phyloP scores from a whole-genome alignment of 2,113 vertebrate species.

The Nothocercus nigrocapillus region DNA sequence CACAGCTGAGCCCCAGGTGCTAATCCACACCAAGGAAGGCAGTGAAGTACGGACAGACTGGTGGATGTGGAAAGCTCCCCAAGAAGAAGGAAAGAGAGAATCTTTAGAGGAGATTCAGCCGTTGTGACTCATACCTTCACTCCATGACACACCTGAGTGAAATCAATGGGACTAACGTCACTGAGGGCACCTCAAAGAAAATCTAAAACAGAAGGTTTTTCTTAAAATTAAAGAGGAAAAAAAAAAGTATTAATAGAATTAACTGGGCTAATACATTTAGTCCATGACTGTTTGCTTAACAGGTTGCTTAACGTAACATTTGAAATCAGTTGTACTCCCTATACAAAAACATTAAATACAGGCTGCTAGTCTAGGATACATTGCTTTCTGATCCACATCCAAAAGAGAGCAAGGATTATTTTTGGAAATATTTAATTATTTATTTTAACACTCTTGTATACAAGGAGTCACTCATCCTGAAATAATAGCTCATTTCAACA shows the following conservation, averaged over 20 bases:
- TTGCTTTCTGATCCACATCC: neutral
- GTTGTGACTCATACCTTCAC: neutral
- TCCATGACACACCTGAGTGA: neutral
- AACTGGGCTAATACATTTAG: neutral
- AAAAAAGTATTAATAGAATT: neutral
- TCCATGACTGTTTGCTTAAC: neutral
- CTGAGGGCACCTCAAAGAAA: neutral
- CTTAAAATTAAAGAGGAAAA: neutral
- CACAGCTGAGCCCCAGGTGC: rapidly evolving
- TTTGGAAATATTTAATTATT: constrained; percentile 35
- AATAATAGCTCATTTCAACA: neutral
- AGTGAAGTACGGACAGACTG: neutral
- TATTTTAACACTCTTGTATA: constrained; percentile 37
- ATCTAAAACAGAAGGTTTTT: neutral
- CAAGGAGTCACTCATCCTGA: neutral
- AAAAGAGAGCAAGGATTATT: constrained; percentile 18
- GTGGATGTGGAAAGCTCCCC: neutral
- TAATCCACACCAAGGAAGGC: neutral
- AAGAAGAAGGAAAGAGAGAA: neutral
- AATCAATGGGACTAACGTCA: neutral
- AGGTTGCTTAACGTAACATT: neutral
- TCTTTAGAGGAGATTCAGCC: neutral
- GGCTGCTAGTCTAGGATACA: neutral
- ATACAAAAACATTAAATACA: neutral
- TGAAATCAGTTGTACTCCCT: neutral